Percentiles rank a stretch among this genome's conserved stretches.
Conservation (phyloP, 2,113 vertebrate genomes). For the Nothobranchius furzeri region DNA sequence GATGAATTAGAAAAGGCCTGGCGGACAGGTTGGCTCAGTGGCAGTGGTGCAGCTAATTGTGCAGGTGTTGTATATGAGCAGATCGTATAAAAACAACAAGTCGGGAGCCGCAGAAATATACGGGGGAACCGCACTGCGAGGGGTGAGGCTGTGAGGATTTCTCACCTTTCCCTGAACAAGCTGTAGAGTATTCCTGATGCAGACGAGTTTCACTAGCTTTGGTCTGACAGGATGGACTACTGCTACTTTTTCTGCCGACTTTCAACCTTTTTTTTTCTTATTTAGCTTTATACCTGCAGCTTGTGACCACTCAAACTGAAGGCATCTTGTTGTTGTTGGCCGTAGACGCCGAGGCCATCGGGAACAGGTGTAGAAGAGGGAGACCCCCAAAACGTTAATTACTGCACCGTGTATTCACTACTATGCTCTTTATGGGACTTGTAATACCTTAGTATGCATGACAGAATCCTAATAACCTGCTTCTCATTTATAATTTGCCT, state of each 20-base stretch:
- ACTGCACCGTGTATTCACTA: slow-evolving; percentile 50
- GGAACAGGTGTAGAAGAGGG: slow-evolving; percentile 14
- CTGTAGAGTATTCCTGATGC: slow-evolving; percentile 60
- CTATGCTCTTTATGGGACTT: slow-evolving; percentile 66
- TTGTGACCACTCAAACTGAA: slow-evolving; percentile 16
- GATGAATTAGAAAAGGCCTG: slow-evolving; percentile 45
- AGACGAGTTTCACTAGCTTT: slow-evolving; percentile 59
- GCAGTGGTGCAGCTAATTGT: slow-evolving; percentile 19
- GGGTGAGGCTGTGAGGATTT: slow-evolving; percentile 35
- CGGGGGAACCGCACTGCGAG: slow-evolving; percentile 4
- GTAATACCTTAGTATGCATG: slow-evolving; percentile 74
- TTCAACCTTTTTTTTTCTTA: slow-evolving; percentile 12
- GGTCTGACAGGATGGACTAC: slow-evolving; percentile 43
- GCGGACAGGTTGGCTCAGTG: slow-evolving; percentile 28
- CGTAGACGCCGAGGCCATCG: slow-evolving; percentile 19
- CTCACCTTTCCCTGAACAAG: slow-evolving; percentile 49
- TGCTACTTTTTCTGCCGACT: slow-evolving; percentile 36
- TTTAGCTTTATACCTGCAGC: slow-evolving; percentile 16
- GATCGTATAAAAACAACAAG: slow-evolving; percentile 15
- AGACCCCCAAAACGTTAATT: slow-evolving; percentile 56
- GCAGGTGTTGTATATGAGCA: slow-evolving; percentile 55
- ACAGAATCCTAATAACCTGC: slow-evolving; percentile 79
- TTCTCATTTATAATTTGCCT: slow-evolving; percentile 78
- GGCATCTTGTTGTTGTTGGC: slow-evolving; percentile 27
- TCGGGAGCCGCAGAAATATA: slow-evolving; percentile 3